These are phyloP conservation scores for Parotia lawesii DNA, from an alignment of 2,113 vertebrate species.

Conservation along the genomic window DNA sequence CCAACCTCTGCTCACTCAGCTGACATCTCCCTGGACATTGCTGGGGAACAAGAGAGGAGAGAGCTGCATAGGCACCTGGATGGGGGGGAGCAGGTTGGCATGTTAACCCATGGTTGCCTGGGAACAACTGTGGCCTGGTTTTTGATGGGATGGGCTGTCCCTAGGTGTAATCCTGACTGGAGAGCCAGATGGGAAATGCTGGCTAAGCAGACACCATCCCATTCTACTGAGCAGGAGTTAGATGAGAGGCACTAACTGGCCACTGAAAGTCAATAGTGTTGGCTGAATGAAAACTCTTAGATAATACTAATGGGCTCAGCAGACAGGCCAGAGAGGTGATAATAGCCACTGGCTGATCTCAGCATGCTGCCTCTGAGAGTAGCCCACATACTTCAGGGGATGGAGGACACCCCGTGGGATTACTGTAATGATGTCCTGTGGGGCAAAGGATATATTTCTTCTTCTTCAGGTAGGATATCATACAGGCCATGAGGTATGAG, in stretches of 20 bases:
- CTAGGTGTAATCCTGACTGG: background rate
- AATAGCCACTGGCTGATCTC: background rate
- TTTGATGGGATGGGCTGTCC: background rate
- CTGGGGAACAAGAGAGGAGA: background rate
- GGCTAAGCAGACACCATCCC: background rate
- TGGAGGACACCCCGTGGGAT: background rate
- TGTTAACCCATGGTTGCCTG: background rate
- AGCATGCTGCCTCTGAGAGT: background rate
- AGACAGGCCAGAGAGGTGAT: background rate
- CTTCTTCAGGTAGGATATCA: background rate
- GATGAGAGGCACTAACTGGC: background rate
- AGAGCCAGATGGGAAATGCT: background rate
- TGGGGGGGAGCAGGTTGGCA: background rate
- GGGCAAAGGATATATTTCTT: background rate
- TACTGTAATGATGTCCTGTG: background rate
- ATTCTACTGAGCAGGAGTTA: background rate
- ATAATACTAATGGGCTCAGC: background rate
- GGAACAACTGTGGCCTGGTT: background rate
- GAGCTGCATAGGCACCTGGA: background rate
- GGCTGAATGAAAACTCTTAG: background rate
- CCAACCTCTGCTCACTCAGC: background rate
- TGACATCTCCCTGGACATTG: accelerated
- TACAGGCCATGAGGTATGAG: background rate
- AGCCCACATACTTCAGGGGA: background rate
- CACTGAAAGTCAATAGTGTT: background rate